Evolutionary conservation across 1,140 invertebrate species (phyloP).

Genomic region (Drosophila tristis): DNA sequence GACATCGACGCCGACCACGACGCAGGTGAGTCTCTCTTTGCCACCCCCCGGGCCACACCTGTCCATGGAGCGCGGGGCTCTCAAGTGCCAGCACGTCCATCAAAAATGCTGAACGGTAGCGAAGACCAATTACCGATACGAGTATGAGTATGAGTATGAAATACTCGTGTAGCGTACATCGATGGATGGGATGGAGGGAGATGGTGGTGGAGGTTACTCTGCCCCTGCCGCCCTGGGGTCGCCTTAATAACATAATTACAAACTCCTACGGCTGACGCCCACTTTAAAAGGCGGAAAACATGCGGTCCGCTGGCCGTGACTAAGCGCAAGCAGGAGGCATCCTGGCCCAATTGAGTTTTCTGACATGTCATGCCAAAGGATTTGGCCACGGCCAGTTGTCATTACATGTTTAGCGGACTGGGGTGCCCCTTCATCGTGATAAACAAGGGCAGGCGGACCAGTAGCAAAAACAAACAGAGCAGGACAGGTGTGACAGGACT

Average conservation of each 20-base stretch:
- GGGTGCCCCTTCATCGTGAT: slow-evolving; percentile 33
- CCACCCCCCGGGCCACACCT: neutral
- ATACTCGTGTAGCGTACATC: slow-evolving; percentile 4
- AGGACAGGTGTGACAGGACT: slow-evolving; percentile 44
- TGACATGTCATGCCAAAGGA: slow-evolving; percentile 73
- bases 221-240: slow-evolving; percentile 13
- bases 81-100: slow-evolving; percentile 43
- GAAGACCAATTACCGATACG: slow-evolving; percentile 62
- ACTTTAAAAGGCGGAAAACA: slow-evolving; percentile 81
- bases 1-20: slow-evolving; percentile 79
- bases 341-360: slow-evolving; percentile 55
- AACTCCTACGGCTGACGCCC: slow-evolving; percentile 70
- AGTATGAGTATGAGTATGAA: slow-evolving; percentile 22
- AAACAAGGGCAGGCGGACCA: slow-evolving; percentile 53
- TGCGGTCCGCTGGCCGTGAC: slow-evolving; percentile 49
- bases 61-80: neutral
- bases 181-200: slow-evolving; percentile 10
- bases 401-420: slow-evolving; percentile 65
- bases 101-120: slow-evolving; percentile 65
- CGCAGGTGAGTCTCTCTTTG: slow-evolving; percentile 79
- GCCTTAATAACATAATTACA: slow-evolving; percentile 82
- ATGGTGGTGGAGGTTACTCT: slow-evolving; percentile 7
- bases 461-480: slow-evolving; percentile 44
- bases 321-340: slow-evolving; percentile 67
- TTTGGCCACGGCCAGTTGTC: slow-evolving; percentile 60